Evolutionary conservation across 2,113 vertebrate species (phyloP).

Genomic region (Psophia crepitans): DNA sequence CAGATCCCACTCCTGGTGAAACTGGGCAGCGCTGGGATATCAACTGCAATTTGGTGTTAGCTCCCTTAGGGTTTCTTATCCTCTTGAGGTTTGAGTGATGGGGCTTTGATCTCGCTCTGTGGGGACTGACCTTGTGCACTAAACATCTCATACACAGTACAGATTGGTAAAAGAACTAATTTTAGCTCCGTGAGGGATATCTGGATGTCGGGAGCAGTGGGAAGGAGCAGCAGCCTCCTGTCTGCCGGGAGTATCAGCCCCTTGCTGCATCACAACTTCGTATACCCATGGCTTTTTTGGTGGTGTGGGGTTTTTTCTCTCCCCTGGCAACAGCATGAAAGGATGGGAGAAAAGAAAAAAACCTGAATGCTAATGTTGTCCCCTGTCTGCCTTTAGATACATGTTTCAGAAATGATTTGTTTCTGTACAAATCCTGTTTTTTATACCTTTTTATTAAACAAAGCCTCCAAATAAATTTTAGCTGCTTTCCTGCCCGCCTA

Average conservation of each 20-base stretch:
- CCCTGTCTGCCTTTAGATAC: neutral
- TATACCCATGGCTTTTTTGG: no score
- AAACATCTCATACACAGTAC: neutral
- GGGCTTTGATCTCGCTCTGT: neutral
- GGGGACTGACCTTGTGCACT: neutral
- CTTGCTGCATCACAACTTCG: neutral
- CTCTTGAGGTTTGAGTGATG: rapidly evolving
- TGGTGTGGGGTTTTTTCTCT: neutral
- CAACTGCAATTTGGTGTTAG: rapidly evolving
- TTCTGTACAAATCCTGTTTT: slow-evolving; percentile 51
- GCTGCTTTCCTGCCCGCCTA: slow-evolving; percentile 60
- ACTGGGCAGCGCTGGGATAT: neutral
- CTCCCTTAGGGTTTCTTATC: neutral
- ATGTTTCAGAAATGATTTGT: slow-evolving; percentile 56
- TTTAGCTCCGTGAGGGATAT: rapidly evolving
- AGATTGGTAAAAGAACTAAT: neutral
- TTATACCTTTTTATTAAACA: slow-evolving; percentile 66
- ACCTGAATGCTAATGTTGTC: neutral
- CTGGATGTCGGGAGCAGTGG: neutral
- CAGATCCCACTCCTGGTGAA: neutral
- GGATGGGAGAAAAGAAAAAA: neutral
- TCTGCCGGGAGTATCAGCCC: neutral
- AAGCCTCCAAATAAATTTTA: slow-evolving; percentile 63
- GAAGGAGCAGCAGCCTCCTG: neutral
- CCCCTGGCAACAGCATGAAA: neutral